A percentile compares a stretch with the other conserved stretches of the same genome.
phyloP scores from a whole-genome alignment of 2,113 vertebrate genomes.

The Tursiops truncatus region DNA sequence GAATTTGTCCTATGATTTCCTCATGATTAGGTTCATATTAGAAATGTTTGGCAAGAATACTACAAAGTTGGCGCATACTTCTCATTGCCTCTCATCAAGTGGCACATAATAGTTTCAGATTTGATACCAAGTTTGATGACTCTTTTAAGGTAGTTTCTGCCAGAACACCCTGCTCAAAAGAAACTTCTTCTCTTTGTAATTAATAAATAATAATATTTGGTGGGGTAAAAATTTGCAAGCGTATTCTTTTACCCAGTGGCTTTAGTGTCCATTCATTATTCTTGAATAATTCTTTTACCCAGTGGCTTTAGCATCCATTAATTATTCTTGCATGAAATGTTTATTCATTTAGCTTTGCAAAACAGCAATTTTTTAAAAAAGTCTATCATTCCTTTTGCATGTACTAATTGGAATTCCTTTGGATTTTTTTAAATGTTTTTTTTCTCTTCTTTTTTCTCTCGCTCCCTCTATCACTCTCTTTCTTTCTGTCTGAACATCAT shows the following conservation, averaged over 20 bases:
- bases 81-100: background rate
- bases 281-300: background rate
- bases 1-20: background rate
- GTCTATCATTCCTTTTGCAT: background rate
- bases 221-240: background rate
- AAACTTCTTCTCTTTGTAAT: background rate
- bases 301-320: background rate
- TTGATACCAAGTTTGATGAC: background rate
- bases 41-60: background rate
- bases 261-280: background rate
- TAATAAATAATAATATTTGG: background rate
- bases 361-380: background rate
- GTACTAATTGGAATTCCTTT: background rate
- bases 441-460: no score
- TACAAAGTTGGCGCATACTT: background rate
- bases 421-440: no score
- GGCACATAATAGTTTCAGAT: no score
- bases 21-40: slow-evolving; percentile 14
- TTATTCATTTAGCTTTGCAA: background rate
- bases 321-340: background rate
- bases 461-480: background rate
- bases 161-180: background rate
- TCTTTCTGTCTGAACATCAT: background rate
- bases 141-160: background rate
- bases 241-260: background rate